A percentile compares a stretch with the other conserved stretches of the same genome.
phyloP scores from a whole-genome alignment of 1,140 invertebrate genomes.

The Apolygus lucorum region DNA sequence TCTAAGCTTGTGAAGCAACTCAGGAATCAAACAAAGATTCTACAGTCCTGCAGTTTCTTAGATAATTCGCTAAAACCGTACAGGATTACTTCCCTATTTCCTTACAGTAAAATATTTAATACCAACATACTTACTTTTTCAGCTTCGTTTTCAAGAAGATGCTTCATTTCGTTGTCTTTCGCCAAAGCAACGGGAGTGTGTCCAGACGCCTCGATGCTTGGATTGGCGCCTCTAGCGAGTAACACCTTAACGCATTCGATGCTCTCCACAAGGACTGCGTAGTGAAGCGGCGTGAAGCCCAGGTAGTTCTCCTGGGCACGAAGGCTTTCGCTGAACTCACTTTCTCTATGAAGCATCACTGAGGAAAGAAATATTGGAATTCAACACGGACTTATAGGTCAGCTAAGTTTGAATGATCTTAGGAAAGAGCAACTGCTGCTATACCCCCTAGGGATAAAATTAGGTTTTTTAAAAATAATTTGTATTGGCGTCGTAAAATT shows the following conservation, averaged over 20 bases:
- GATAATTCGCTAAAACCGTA: too few species aligned
- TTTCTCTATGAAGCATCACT: conserved; percentile 61
- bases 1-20: too few species aligned
- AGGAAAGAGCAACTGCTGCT: too few species aligned
- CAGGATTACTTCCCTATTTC: not conserved
- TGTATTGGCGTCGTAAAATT: too few species aligned
- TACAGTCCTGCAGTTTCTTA: too few species aligned
- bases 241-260: conserved; percentile 49
- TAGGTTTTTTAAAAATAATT: too few species aligned
- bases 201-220: conserved; percentile 61
- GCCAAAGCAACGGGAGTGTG: conserved; percentile 70
- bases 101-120: not conserved
- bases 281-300: conserved; percentile 83
- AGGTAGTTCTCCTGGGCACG: conserved; percentile 51
- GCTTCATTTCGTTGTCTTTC: conserved; percentile 47
- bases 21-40: too few species aligned
- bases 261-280: conserved; percentile 72
- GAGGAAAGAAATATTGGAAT: too few species aligned
- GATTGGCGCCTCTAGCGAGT: conserved; percentile 59
- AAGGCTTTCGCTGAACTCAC: conserved; percentile 68
- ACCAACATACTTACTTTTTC: conserved; percentile 24
- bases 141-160: conserved; percentile 36
- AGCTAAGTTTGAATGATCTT: too few species aligned
- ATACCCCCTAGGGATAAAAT: too few species aligned
- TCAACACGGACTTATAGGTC: too few species aligned